A percentile compares a stretch with the other conserved stretches of the same genome.
phyloP scores from a whole-genome alignment of 2,888 invertebrate species.

The Acronicta aceris region DNA sequence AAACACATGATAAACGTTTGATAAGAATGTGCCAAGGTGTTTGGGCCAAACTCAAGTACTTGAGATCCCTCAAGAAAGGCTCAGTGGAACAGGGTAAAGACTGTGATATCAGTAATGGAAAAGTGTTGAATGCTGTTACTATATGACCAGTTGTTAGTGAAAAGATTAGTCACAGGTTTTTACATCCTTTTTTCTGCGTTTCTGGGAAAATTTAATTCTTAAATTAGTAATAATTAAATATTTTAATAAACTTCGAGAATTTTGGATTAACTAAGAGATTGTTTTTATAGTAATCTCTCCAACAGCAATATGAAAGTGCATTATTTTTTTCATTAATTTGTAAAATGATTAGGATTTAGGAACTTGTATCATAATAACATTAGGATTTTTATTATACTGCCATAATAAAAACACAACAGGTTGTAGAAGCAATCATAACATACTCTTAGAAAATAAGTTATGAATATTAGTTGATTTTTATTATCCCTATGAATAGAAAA shows the following conservation, averaged over 20 bases:
- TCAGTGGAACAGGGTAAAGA: conserved; percentile 33
- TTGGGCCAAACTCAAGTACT: conserved; percentile 94
- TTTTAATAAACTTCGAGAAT: not conserved
- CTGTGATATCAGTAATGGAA: conserved; percentile 51
- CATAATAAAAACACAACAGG: not conserved
- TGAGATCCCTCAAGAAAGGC: conserved; percentile 65
- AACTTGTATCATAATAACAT: conserved; percentile 3
- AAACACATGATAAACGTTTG: conserved; percentile 90
- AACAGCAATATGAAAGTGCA: conserved; percentile 22
- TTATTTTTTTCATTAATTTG: conserved; percentile 15
- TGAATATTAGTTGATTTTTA: not conserved
- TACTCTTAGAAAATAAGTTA: not conserved
- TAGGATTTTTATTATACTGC: conserved; percentile 13
- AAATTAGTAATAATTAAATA: not conserved
- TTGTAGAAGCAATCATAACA: not conserved
- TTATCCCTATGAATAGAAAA: too few relatives aligned
- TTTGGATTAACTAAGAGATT: conserved; percentile 1
- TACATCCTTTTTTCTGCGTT: not conserved
- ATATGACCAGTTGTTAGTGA: not conserved
- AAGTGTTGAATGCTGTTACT: conserved; percentile 26
- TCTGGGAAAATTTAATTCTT: not conserved
- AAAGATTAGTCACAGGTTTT: conserved; percentile 5
- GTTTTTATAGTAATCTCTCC: not conserved
- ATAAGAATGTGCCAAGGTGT: conserved; percentile 96
- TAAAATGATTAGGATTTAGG: not conserved